Evolutionary conservation across 1,140 invertebrate species (phyloP), one percentile per base, ranked within the genome.

Genomic region (Leptinotarsa texana): DNA sequence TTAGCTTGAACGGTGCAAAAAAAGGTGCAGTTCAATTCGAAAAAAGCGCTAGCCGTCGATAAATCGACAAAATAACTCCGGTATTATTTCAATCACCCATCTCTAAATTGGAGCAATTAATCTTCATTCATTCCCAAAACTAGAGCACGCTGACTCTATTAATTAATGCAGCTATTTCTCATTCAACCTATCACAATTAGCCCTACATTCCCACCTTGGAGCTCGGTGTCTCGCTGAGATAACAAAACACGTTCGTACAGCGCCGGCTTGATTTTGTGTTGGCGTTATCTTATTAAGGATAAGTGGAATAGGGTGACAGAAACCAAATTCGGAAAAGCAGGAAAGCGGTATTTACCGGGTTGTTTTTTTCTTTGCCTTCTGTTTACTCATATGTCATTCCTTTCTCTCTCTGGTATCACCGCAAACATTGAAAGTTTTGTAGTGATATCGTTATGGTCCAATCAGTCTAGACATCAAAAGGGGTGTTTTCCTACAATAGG

Each of bases 91-190:
- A 42, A 42, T 42, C 33, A 11, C 13, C n/a, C 3, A 57, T 57
- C 6, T 18, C n/a, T 17, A 3, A 57, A 57, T 18, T 15, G 69
- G 13, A 22, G 47, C 69, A 24, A 70, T 70, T 70, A 49, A 70
- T 70, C n/a, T 47, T n/a, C n/a, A 70, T 70, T 17, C 11, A 70
- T 70, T 47, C 18, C 18, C 27, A 49, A 70, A 70, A 70, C 69
- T 42, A 70, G 69, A 57, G 18, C 42, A 24, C 69, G 49, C 17
- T 15, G 48, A 24, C n/a, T 70, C 69, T 57, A 70, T 70, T 70
- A 70, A 70, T 70, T 70, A 70, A 48, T 70, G 21, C 49, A 18
- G 69, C 47, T 48, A 49, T 70, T 70, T 70, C 42, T 49, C 69
- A 70, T 70, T 57, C 48, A 24, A 42, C 48, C 69, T 70, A 70